Percentiles rank a stretch among this genome's conserved stretches.
phyloP scores from a whole-genome alignment of 35 echinoderm and acorn worm genomes.

The Stichopus chloronotus region DNA sequence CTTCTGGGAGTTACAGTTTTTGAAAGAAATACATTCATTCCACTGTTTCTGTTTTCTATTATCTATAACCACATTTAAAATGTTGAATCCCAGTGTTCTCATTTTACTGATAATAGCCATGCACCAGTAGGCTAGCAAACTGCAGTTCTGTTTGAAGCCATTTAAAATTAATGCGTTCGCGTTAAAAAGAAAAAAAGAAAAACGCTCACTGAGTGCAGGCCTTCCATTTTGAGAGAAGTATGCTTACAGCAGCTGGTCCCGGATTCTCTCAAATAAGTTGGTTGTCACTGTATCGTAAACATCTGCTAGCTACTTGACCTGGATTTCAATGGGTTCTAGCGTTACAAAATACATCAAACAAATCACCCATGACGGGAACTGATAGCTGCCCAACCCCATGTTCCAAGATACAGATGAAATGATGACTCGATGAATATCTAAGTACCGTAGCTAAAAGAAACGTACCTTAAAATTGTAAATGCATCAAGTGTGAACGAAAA shows the following conservation, averaged over 20 bases:
- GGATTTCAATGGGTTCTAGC: neutral
- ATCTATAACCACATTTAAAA: neutral
- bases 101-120: constrained; percentile 1
- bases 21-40: constrained; percentile 3
- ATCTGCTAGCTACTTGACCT: constrained; percentile 9
- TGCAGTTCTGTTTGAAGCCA: neutral
- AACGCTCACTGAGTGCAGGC: neutral
- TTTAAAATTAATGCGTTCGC: neutral
- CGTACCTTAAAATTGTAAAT: neutral
- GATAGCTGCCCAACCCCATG: neutral
- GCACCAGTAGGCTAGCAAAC: neutral
- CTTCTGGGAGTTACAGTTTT: constrained; percentile 15
- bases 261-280: neutral
- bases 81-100: constrained; percentile 1
- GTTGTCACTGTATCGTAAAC: neutral
- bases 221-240: neutral
- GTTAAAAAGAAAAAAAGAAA: neutral
- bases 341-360: neutral
- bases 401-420: neutral
- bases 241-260: neutral
- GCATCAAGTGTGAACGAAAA: neutral
- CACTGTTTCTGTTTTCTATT: neutral
- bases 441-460: constrained; percentile 6
- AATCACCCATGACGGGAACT: neutral
- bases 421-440: neutral